These are phyloP conservation scores for Takifugu flavidus DNA, from an alignment of 2,113 vertebrate genomes.

Conservation along the genomic window DNA sequence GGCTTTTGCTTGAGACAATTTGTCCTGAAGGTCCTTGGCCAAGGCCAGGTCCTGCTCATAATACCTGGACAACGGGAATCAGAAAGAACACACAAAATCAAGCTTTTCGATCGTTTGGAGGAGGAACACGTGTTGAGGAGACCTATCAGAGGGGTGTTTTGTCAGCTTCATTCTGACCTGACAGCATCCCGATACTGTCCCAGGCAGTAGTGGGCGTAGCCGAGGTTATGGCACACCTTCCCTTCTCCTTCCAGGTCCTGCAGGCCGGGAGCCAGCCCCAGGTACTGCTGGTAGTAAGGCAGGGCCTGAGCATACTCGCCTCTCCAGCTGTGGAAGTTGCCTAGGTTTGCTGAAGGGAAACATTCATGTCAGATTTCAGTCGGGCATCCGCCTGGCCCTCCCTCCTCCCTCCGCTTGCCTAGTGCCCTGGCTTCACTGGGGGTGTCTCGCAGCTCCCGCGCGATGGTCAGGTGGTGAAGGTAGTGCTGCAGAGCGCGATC, in stretches of 20 bases:
- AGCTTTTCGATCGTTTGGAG: no score
- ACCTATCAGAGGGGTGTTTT: no score
- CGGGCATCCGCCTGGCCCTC: background rate
- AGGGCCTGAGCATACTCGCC: constrained; percentile 88
- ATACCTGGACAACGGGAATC: constrained; percentile 59
- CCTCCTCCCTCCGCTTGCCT: constrained; percentile 66
- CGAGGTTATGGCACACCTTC: constrained; percentile 93
- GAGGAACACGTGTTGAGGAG: background rate
- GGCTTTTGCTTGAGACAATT: constrained; percentile 92
- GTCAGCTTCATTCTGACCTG: constrained; percentile 60
- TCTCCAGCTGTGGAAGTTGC: constrained; percentile 93
- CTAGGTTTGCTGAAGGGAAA: constrained; percentile 79
- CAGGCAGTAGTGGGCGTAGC: constrained; percentile 93
- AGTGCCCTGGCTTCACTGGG: constrained; percentile 90
- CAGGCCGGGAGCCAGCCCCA: constrained; percentile 83
- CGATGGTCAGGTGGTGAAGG: constrained; percentile 90
- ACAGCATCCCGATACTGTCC: constrained; percentile 90
- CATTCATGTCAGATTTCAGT: background rate
- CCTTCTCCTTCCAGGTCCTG: constrained; percentile 95
- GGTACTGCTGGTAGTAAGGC: constrained; percentile 91
- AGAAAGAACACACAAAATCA: background rate
- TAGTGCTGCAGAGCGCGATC: constrained; percentile 95
- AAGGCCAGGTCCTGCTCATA: constrained; percentile 92
- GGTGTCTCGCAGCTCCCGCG: constrained; percentile 86
- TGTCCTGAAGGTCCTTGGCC: constrained; percentile 93